phyloP scores from a whole-genome alignment of 2,888 invertebrate genomes.

The Lamellibrachia satsuma region DNA sequence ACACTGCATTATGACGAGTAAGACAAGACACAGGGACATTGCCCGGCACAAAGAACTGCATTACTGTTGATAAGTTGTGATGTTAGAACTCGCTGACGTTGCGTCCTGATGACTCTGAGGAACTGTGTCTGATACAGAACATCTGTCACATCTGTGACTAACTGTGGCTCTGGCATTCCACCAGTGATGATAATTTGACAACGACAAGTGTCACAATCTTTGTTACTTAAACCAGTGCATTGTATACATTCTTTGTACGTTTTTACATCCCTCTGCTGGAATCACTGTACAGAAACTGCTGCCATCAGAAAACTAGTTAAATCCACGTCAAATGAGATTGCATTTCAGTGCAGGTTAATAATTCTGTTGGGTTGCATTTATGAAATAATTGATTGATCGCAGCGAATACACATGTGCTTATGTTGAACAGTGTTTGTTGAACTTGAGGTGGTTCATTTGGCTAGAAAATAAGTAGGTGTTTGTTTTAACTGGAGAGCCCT shows the following conservation, averaged over 20 bases:
- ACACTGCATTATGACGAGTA: neutral
- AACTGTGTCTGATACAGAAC: neutral
- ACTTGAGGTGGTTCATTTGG: neutral
- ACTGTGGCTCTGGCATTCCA: neutral
- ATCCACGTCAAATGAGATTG: neutral
- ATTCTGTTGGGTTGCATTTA: neutral
- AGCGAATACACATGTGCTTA: neutral
- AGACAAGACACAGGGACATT: neutral
- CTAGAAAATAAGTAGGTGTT: neutral
- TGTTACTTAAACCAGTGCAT: neutral
- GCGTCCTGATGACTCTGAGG: neutral
- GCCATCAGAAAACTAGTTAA: neutral
- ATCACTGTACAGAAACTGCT: neutral
- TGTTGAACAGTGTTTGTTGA: neutral
- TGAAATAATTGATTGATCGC: neutral
- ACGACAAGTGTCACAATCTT: neutral
- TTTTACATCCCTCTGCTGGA: neutral
- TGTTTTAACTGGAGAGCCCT: neutral
- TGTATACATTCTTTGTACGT: conserved; percentile 18
- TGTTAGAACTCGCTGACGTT: neutral
- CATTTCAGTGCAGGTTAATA: neutral
- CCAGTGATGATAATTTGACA: neutral
- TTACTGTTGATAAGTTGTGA: neutral
- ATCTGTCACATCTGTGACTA: neutral
- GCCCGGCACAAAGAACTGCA: neutral